A percentile compares a stretch with the other conserved stretches of the same genome.
Conservation (phyloP, 2,797 vertebrate species). For the Danio aesculapii region DNA sequence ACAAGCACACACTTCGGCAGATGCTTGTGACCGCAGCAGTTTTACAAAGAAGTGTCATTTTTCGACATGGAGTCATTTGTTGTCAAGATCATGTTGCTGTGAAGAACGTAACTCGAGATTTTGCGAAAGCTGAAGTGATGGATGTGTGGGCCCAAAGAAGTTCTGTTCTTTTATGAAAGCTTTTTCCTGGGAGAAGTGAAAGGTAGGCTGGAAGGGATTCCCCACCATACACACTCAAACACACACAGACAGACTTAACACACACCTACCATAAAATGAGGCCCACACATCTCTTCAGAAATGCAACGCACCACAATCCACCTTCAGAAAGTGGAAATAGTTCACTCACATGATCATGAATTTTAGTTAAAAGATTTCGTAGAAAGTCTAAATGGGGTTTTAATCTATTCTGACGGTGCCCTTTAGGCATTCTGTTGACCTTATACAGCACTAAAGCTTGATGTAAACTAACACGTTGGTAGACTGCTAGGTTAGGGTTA, state of each 20-base stretch:
- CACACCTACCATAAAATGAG: conserved; percentile 54
- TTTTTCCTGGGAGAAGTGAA: conserved; percentile 64
- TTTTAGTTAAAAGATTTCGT: conserved; percentile 63
- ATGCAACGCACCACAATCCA: conserved; percentile 71
- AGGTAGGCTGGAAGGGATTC: conserved; percentile 72
- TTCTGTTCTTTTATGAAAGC: conserved; percentile 41
- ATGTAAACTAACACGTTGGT: too few relatives aligned
- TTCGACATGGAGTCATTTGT: conserved; percentile 4
- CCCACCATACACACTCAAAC: conserved; percentile 58
- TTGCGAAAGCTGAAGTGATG: conserved; percentile 35
- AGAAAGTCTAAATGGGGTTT: conserved; percentile 59
- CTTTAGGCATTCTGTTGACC: not conserved
- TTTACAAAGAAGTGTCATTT: conserved; percentile 23
- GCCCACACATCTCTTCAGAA: conserved; percentile 36
- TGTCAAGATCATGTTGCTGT: not conserved
- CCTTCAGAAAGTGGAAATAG: conserved; percentile 75
- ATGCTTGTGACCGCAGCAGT: conserved; percentile 37
- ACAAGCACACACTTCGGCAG: conserved; percentile 54
- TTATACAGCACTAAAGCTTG: too few relatives aligned
- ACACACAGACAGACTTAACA: conserved; percentile 33
- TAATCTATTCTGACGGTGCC: not conserved
- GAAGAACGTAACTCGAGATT: conserved; percentile 27
- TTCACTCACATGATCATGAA: conserved; percentile 70
- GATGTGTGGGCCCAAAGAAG: conserved; percentile 37
- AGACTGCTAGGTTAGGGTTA: too few relatives aligned